Percentiles rank a stretch among this genome's conserved stretches.
Evolutionary conservation across 2,888 invertebrate genomes (phyloP).

Genomic region (Drosophila macrospina): DNA sequence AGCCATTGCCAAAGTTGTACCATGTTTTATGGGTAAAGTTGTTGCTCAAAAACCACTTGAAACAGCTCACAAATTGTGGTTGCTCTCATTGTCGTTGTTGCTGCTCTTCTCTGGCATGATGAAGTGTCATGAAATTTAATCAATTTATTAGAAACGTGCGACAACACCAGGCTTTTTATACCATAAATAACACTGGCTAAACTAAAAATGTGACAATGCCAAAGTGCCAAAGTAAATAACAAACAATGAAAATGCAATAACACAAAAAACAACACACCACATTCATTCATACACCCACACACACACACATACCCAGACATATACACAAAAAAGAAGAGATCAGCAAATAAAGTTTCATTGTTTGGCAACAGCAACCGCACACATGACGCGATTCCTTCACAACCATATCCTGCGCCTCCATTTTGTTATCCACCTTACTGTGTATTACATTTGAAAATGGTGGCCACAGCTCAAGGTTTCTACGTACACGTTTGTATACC

Average conservation of each 20-base stretch:
- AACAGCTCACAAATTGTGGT: conserved; percentile 58
- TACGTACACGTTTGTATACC: background rate
- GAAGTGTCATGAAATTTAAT: conserved; percentile 81
- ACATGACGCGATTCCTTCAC: conserved; percentile 30
- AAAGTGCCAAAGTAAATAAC: conserved; percentile 80
- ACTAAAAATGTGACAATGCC: conserved; percentile 77
- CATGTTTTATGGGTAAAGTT: conserved; percentile 73
- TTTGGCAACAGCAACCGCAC: conserved; percentile 62
- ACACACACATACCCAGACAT: conserved; percentile 1
- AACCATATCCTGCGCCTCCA: conserved; percentile 36
- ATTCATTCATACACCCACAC: background rate
- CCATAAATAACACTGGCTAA: conserved; percentile 67
- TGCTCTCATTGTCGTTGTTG: conserved; percentile 34
- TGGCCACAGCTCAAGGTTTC: background rate
- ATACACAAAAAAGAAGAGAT: conserved; percentile 31
- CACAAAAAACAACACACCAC: conserved; percentile 46
- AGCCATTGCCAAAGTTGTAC: conserved; percentile 45
- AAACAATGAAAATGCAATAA: conserved; percentile 78
- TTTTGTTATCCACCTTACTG: conserved; percentile 37
- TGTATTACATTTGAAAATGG: conserved; percentile 41
- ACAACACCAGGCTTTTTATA: conserved; percentile 54
- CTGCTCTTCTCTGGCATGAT: conserved; percentile 61
- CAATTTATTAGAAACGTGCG: conserved; percentile 79
- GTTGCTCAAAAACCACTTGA: conserved; percentile 73
- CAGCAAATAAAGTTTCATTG: conserved; percentile 77